Conservation (phyloP, 2,797 vertebrate genomes). For the Falco berigora region DNA sequence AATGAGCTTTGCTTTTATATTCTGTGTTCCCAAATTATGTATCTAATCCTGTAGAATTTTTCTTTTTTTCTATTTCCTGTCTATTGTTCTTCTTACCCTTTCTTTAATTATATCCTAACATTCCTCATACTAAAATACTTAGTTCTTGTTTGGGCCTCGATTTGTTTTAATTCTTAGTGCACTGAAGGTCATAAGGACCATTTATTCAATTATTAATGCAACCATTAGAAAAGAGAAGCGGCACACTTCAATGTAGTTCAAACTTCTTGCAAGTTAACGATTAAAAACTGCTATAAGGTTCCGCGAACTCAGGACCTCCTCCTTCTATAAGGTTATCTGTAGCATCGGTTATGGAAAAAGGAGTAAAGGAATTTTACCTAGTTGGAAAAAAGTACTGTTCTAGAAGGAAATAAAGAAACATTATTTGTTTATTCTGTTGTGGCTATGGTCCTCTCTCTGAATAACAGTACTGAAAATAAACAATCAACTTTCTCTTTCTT, state of each 20-base stretch:
- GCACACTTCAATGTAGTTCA: not conserved
- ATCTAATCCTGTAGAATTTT: not conserved
- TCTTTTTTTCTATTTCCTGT: rapidly evolving
- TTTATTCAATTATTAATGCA: not conserved
- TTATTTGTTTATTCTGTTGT: not conserved
- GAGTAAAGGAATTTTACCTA: not conserved
- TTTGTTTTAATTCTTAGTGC: not conserved
- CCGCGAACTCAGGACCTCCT: not conserved
- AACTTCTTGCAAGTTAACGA: not conserved
- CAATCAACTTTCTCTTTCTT: not conserved
- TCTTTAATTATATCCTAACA: not conserved
- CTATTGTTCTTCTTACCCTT: not conserved
- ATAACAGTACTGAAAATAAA: not conserved
- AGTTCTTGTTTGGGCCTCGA: not conserved
- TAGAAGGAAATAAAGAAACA: not conserved
- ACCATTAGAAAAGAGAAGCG: not conserved
- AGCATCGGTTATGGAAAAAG: not conserved
- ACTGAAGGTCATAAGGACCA: not conserved
- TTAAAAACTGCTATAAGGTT: not conserved
- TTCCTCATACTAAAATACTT: not conserved
- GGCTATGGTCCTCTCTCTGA: not conserved
- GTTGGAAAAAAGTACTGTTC: not conserved
- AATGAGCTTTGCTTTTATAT: not conserved
- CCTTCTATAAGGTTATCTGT: not conserved
- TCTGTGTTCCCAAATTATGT: not conserved